phyloP scores from a whole-genome alignment of 2,888 invertebrate genomes.

The Rhimphoctona megacephalus region DNA sequence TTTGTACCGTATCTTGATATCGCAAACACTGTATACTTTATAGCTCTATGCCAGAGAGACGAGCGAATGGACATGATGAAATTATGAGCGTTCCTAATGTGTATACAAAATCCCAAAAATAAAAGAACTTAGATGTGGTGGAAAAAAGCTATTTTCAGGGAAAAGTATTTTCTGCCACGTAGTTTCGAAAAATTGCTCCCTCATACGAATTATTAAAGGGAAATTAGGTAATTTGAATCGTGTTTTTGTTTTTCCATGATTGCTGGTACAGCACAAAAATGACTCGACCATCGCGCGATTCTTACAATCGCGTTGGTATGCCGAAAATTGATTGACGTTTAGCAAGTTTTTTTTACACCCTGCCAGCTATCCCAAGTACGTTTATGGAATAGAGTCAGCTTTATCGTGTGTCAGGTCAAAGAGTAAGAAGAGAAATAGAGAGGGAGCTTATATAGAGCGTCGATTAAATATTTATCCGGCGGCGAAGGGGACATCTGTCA shows the following conservation, averaged over 20 bases:
- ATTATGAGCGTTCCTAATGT: no score
- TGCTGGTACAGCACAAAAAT: neutral
- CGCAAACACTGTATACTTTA: neutral
- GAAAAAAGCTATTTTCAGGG: neutral
- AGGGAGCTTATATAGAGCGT: slow-evolving; percentile 71
- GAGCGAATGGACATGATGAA: neutral
- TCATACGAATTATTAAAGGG: neutral
- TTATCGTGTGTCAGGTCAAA: slow-evolving; percentile 46
- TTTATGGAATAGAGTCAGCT: slow-evolving; percentile 26
- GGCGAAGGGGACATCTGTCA: slow-evolving; percentile 82
- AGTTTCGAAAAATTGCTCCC: neutral
- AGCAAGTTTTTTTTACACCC: slow-evolving; percentile 14
- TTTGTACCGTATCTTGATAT: no score
- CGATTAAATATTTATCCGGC: slow-evolving; percentile 84
- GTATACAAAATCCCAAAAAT: no score
- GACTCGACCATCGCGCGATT: neutral
- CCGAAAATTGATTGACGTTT: neutral
- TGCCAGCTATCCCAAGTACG: neutral
- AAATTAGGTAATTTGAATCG: neutral
- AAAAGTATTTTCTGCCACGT: neutral
- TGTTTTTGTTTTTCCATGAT: neutral
- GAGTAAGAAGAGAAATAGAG: slow-evolving; percentile 21
- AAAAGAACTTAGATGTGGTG: no score
- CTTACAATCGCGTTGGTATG: neutral
- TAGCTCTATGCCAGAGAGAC: neutral